Evolutionary conservation across 1,140 invertebrate species (phyloP).

Genomic region (Rhagoletis pomonella): DNA sequence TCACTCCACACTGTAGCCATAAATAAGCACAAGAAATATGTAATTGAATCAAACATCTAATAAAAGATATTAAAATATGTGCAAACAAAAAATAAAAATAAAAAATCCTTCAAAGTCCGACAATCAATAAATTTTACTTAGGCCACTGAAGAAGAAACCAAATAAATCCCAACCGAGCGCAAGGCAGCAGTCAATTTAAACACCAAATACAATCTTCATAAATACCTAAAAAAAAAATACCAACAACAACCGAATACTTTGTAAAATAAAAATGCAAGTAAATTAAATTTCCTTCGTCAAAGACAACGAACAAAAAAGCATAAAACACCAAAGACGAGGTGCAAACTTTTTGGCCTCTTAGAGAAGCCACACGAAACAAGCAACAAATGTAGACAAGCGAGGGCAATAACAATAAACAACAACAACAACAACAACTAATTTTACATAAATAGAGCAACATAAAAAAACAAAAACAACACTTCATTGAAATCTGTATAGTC

Average conservation of each 20-base stretch:
- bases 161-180: neutral
- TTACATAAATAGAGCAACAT: slow-evolving; percentile 31
- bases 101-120: neutral
- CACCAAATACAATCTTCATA: neutral
- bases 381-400: slow-evolving; percentile 47
- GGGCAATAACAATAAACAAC: neutral
- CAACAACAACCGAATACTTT: neutral
- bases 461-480: neutral
- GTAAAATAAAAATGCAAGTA: slow-evolving; percentile 34
- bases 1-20: no score
- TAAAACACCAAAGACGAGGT: slow-evolving; percentile 30
- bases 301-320: neutral
- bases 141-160: neutral
- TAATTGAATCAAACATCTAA: no score
- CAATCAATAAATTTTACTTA: slow-evolving; percentile 44
- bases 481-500: neutral
- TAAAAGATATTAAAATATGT: no score
- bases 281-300: slow-evolving; percentile 37
- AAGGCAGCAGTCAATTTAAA: neutral
- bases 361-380: slow-evolving; percentile 36
- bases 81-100: no score
- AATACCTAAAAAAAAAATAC: neutral
- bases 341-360: slow-evolving; percentile 47
- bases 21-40: no score
- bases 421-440: neutral